Conservation (phyloP, 2,113 vertebrate species). For the Electrona antarctica region DNA sequence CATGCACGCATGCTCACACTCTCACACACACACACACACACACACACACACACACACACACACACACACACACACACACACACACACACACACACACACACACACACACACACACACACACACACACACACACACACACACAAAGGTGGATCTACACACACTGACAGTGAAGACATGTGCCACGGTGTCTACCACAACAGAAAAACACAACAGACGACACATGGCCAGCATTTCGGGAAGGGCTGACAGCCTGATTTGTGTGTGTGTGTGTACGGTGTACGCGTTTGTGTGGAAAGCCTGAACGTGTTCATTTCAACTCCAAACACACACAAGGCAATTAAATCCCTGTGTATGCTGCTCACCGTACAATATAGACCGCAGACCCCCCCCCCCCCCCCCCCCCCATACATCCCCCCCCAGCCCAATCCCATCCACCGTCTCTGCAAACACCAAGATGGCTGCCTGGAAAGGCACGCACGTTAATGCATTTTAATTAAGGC, state of each 20-base stretch:
- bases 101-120: constrained; percentile 5
- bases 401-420: neutral
- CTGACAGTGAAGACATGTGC: constrained; percentile 14
- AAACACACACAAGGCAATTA: neutral
- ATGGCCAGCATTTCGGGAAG: constrained; percentile 8
- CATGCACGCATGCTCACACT: too few relatives aligned
- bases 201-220: constrained; percentile 15
- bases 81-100: neutral
- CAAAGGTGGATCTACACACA: neutral
- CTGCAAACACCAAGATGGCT: neutral
- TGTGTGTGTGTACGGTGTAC: constrained; percentile 1
- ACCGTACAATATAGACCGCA: neutral
- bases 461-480: neutral
- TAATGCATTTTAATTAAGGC: constrained; percentile 15
- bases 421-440: neutral
- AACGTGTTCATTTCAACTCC: constrained; percentile 6
- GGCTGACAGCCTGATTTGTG: neutral
- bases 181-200: neutral
- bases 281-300: neutral
- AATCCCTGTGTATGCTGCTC: constrained; percentile 9
- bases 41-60: too few relatives aligned
- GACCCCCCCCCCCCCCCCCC: too few relatives aligned
- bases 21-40: too few relatives aligned
- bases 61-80: neutral
- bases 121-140: neutral